Base-by-base conservation (phyloP, 2,888 invertebrate species). In the Aspidapion aeneum region DNA sequence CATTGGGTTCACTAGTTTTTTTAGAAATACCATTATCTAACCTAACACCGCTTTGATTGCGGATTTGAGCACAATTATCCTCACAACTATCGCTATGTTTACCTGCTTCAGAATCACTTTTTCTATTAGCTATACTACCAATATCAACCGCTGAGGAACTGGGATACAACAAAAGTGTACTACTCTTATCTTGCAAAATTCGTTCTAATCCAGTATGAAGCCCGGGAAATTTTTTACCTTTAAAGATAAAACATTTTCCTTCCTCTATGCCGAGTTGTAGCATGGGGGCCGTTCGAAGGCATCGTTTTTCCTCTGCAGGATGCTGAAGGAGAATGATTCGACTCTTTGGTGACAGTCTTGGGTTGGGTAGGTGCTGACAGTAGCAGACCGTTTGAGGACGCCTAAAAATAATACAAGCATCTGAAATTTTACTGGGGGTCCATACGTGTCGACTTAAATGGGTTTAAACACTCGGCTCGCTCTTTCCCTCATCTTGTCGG, bases 221-320 rank as follows among this genome's bases (percentile, higher is more conserved):
- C 1, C 85, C 85, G 20, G 94, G 91, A 79, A 96, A 96, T 71
- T 87, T 88, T 79, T 95, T 95, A 55, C 96, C 96, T 80, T 88
- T 90, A 71, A 82, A 88, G 73, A 89, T 86, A 69, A 89, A 82
- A 82, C 95, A 96, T 81, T 90, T 91, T 60, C 87, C 89, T 60
- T 86, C 79, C 56, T 84, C 82, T 65, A 96, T 79, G 21, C 93
- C 90, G 59, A 93, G 82, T 71, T 89, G 85, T 35, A 97, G 81
- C 92, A 97, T 97, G 12, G 93, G 90, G 17, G 93, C 95, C 22
- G 96, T 97, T 59, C 94, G 86, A 55, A 96, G 82, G 72, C 93
- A 91, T 71, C 96, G 84, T 75, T 93, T 92, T 75, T 94, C 93
- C 84, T 96, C 96, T 65, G 94, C 94, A 16, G 96, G 96, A 82